Base-by-base conservation (phyloP, 2,888 invertebrate species). In the Actias luna region DNA sequence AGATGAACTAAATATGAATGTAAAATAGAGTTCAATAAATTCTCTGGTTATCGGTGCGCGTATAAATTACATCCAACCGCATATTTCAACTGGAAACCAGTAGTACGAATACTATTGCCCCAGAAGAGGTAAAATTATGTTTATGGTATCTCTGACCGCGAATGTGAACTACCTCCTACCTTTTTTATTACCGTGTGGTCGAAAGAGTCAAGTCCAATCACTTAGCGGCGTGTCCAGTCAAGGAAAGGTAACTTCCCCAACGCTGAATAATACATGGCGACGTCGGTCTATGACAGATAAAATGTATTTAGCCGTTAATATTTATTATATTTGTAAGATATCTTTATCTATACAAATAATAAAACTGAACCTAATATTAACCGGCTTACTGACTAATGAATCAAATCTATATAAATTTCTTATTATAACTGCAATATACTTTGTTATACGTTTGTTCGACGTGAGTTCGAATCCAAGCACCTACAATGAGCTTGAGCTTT, bases 221-320 rank as follows among this genome's bases (percentile, higher is more conserved):
- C 46, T 50, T 50, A 50, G 12, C 46, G 4, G 12, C 10, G 12
- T 25, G 14, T 25, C 46, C 46, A 25, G 42, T 16, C n/a, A 42
- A 42, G 42, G 46, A 50, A 25, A 50, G 25, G 12, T 50, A 50
- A 50, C 22, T 25, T 42, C 25, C 46, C 25, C 4, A 50, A 12
- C 16, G 22, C 46, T 50, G 46, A 50, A 50, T 50, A 50, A 50
- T 25, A 50, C 46, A 50, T 50, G 25, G 46, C 8, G 46, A 50
- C 25, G 16, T 16, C 36, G 7, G 42, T 18, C 42, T 42, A 10
- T 25, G 22, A 50, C 25, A 50, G 46, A 50, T 50, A 50, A 50
- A 12, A 25, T 50, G 22, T 50, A 3, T 0, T 50, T 50, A 50
- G 25, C 22, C 46, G 12, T 50, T 1, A 14, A 50, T 25, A 0